Percentiles rank a stretch among this genome's conserved stretches.
phyloP scores from a whole-genome alignment of 2,888 invertebrate species.

The Hylaea fasciaria region DNA sequence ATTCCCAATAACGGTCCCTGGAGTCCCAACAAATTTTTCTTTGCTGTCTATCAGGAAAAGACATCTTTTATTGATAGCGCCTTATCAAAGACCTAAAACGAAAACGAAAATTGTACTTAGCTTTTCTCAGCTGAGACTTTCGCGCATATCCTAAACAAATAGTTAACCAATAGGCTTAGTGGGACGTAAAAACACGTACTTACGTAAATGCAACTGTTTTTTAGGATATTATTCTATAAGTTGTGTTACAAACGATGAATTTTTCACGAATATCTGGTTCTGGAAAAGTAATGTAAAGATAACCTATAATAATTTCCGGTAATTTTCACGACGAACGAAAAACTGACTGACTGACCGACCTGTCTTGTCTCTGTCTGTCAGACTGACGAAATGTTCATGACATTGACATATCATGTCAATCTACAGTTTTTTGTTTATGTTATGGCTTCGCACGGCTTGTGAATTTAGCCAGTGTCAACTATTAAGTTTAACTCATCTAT shows the following conservation, averaged over 20 bases:
- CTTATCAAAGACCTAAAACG: constrained; percentile 69
- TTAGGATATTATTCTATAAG: not conserved
- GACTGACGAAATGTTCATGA: too few species aligned
- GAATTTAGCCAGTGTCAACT: too few species aligned
- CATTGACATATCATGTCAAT: too few species aligned
- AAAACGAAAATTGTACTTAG: constrained; percentile 45
- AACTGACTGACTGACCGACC: too few species aligned
- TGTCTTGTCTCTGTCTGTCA: too few species aligned
- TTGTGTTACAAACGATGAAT: constrained; percentile 9
- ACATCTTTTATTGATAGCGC: constrained; percentile 83
- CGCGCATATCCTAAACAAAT: constrained; percentile 22
- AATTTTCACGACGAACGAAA: too few species aligned
- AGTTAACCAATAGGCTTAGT: constrained; percentile 20
- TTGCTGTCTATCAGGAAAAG: constrained; percentile 92
- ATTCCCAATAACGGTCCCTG: constrained; percentile 95
- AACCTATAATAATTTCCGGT: not conserved
- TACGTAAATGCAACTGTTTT: constrained; percentile 15
- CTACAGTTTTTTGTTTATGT: too few species aligned
- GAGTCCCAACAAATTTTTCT: constrained; percentile 93
- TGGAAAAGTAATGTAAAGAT: not conserved
- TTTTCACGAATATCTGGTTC: constrained; percentile 5
- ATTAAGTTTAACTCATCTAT: too few species aligned
- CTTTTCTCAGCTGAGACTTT: constrained; percentile 24
- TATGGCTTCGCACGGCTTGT: too few species aligned
- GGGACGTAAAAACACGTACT: constrained; percentile 14